phyloP scores from a whole-genome alignment of 2,113 vertebrate species.

The Malurus alboscapulatus region DNA sequence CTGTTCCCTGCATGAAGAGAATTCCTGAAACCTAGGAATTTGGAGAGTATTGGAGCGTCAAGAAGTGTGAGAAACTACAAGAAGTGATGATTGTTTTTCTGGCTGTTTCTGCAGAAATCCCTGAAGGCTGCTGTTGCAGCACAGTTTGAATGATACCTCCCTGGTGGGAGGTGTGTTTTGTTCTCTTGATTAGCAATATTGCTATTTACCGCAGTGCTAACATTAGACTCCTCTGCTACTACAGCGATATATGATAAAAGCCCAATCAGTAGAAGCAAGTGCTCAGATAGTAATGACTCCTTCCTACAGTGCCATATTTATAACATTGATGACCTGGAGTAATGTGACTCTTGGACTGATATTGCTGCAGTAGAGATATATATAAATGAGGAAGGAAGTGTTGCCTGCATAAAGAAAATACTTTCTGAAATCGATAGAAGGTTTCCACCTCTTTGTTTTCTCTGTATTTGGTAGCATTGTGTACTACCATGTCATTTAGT shows the following conservation, averaged over 20 bases:
- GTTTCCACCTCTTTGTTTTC: neutral
- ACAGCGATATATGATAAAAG: neutral
- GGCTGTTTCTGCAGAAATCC: neutral
- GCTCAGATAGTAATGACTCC: neutral
- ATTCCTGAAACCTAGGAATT: neutral
- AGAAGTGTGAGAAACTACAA: neutral
- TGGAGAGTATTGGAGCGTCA: neutral
- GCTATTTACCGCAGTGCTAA: neutral
- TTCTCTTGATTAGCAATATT: slow-evolving; percentile 4
- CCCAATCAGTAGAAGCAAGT: neutral
- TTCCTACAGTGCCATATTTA: neutral
- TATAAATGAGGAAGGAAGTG: neutral
- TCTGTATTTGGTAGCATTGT: neutral
- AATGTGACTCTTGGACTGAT: neutral
- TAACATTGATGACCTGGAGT: neutral
- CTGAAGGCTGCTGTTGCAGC: neutral
- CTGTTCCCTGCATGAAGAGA: neutral
- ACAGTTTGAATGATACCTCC: neutral
- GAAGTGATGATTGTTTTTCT: neutral
- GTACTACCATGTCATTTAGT: neutral
- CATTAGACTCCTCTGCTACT: neutral
- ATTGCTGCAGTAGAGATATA: neutral
- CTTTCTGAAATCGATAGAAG: neutral
- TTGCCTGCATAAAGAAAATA: neutral
- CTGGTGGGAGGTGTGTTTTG: neutral